Conservation (phyloP, 2,797 vertebrate species). For the Parauchenoglanis punctatus region DNA sequence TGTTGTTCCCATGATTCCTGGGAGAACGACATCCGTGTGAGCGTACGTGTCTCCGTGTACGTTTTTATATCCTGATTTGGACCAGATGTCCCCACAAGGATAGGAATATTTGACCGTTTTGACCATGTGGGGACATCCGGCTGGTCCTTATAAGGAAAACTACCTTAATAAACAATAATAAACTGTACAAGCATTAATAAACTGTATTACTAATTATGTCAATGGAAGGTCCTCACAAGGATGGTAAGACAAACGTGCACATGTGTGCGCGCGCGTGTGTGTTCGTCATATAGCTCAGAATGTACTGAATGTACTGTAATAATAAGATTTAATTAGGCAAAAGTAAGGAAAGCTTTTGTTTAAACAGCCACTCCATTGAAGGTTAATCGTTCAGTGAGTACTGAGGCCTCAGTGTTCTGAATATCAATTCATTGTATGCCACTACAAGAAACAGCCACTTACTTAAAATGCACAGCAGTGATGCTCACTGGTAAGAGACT, state of each 20-base stretch:
- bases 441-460: background rate
- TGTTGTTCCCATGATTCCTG: constrained; percentile 58
- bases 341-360: background rate
- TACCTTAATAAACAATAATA: no score
- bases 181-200: no score
- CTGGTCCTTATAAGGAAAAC: no score
- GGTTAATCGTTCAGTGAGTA: background rate
- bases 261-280: constrained; percentile 42
- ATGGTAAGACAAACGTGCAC: background rate
- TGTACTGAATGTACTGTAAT: background rate
- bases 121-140: no score
- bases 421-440: background rate
- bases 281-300: background rate
- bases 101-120: no score
- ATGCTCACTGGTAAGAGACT: background rate
- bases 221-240: no score
- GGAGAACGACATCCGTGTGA: constrained; percentile 70
- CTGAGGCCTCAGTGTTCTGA: background rate
- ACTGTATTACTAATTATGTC: no score
- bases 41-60: constrained; percentile 44
- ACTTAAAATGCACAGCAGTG: background rate
- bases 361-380: background rate
- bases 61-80: no score
- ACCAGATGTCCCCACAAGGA: no score
- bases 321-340: background rate